phyloP scores from a whole-genome alignment of 2,888 invertebrate genomes.

The Plusia festucae region DNA sequence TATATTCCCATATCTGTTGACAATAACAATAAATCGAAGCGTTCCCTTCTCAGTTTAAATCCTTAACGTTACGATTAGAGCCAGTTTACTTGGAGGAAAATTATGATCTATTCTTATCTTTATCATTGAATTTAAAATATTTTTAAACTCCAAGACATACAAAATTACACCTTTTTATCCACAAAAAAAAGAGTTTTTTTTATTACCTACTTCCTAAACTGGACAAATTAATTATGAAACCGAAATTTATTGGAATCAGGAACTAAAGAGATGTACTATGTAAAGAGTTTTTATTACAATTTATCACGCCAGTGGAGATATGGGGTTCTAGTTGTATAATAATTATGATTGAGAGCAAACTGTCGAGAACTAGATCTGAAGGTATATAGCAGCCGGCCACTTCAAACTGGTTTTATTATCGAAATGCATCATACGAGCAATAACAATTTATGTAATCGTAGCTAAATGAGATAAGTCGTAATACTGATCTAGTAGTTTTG shows the following conservation, averaged over 20 bases:
- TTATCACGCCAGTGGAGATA: neutral
- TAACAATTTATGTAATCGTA: conserved; percentile 41
- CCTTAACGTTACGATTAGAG: conserved; percentile 18
- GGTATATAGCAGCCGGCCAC: conserved; percentile 10
- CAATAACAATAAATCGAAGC: conserved; percentile 41
- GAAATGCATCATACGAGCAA: conserved; percentile 25
- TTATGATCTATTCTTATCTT: conserved; percentile 23
- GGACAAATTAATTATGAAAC: neutral
- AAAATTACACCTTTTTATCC: conserved; percentile 34
- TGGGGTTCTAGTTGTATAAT: conserved; percentile 11
- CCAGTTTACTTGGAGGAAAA: conserved; percentile 31
- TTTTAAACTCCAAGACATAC: conserved; percentile 29
- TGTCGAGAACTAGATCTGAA: conserved; percentile 23
- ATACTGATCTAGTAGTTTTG: conserved; percentile 10
- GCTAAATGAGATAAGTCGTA: conserved; percentile 33
- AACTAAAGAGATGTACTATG: neutral
- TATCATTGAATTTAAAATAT: conserved; percentile 11
- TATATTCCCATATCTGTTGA: conserved; percentile 37
- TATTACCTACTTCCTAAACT: neutral
- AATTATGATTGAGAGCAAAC: conserved; percentile 30
- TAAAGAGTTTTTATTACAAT: neutral
- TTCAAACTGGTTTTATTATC: conserved; percentile 36
- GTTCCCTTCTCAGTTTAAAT: conserved; percentile 42
- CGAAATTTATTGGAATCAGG: neutral
- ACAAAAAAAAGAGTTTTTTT: neutral